Conservation (phyloP, 2,113 vertebrate species). For the Caloenas nicobarica region DNA sequence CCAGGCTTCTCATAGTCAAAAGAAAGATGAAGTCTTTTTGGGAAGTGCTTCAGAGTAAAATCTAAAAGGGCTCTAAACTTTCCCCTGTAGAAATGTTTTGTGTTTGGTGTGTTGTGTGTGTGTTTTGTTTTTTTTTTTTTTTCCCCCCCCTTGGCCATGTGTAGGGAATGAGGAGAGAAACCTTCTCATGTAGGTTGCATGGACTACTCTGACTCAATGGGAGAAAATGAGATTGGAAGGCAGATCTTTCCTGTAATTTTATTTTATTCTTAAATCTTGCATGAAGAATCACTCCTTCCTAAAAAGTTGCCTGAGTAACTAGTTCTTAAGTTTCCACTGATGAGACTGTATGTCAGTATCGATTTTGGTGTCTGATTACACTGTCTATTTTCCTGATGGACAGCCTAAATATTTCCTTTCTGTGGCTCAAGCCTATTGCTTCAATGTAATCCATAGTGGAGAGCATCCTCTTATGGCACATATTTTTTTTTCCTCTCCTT, state of each 20-base stretch:
- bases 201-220: not conserved
- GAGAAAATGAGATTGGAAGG: not conserved
- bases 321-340: not conserved
- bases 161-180: not conserved
- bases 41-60: not conserved
- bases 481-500: no score
- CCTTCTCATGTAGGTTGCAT: not conserved
- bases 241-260: not conserved
- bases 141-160: accelerated
- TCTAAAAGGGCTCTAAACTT: not conserved
- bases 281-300: not conserved
- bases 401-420: not conserved
- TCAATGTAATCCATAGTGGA: not conserved
- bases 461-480: not conserved
- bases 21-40: not conserved
- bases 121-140: no score
- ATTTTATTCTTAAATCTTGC: not conserved
- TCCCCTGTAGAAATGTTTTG: not conserved
- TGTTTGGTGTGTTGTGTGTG: no score
- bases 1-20: not conserved
- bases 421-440: not conserved
- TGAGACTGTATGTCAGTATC: not conserved
- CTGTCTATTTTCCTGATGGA: not conserved
- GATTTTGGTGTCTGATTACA: not conserved
- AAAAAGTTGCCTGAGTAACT: not conserved